Conservation (phyloP, 2,888 invertebrate species). For the Calephelis perditalis region DNA sequence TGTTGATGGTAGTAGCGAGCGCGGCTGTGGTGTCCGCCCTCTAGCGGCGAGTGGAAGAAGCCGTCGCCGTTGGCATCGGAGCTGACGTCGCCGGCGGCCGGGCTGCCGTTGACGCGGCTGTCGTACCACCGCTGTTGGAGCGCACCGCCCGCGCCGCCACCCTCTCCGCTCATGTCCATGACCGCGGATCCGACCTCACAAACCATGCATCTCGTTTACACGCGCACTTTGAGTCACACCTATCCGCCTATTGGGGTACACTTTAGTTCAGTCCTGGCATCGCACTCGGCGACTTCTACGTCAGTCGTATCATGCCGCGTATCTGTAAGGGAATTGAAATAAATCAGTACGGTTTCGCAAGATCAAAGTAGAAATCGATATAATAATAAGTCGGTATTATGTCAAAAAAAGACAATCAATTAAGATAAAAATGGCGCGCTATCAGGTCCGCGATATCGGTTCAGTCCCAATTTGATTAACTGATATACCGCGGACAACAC, state of each 20-base stretch:
- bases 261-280: constrained; percentile 22
- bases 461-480: constrained; percentile 74
- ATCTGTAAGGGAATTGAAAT: constrained; percentile 44
- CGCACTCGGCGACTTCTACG: not conserved
- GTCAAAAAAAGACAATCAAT: constrained; percentile 71
- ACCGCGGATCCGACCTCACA: constrained; percentile 67
- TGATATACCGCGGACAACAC: constrained; percentile 66
- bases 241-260: constrained; percentile 56
- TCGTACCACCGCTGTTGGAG: constrained; percentile 78
- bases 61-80: constrained; percentile 73
- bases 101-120: constrained; percentile 75
- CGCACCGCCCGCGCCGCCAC: constrained; percentile 61
- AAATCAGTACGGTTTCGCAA: constrained; percentile 29
- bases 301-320: constrained; percentile 40
- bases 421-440: constrained; percentile 67
- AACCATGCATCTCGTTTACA: constrained; percentile 76
- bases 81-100: constrained; percentile 66
- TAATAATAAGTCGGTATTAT: constrained; percentile 51
- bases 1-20: constrained; percentile 78
- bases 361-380: constrained; percentile 45
- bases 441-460: constrained; percentile 67
- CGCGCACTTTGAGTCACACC: constrained; percentile 66
- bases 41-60: constrained; percentile 77
- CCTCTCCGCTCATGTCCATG: constrained; percentile 76
- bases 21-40: constrained; percentile 74